Base-by-base conservation (phyloP, 2,113 vertebrate species). In the Microtus montanus region DNA sequence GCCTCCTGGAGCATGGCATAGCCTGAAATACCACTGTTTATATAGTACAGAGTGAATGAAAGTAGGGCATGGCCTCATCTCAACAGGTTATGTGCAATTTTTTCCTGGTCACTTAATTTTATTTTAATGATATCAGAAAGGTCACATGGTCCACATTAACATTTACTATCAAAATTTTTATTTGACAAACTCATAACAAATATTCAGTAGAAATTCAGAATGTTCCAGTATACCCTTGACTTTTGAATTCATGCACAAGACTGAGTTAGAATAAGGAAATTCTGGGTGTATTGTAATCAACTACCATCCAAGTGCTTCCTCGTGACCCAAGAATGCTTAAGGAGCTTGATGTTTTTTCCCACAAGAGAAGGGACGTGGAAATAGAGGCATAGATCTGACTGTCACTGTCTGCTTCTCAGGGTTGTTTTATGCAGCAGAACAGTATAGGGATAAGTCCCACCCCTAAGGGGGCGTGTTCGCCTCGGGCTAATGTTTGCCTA, bases 111-210 rank as follows among this genome's bases (percentile, higher is more conserved):
- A 17, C 12, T 87, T 88, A 61, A 71, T 90, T 92, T 92, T 61
- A n/a, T 84, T 89, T 85, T 54, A 86, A 54, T 86, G n/a, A 71
- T 92, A 71, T 71, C 12, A 71, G 12, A 54, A 28, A 49, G 35
- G 7, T 71, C 35, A 77, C 12, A 41, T 75, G 15, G 38, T 66
- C 4, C 87, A 28, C 33, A 33, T 20, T 89, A 86, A 89, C n/a
- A 86, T 94, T 94, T 66, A 35, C 4, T 78, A 30, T 89, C 38
- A 86, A 89, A 86, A 90, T 49, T 80, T 89, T 66, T 86, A 49
- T 89, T 64, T 92, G 38, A 38, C 28, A 79, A 47, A 79, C 47
- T 49, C 19, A 68, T 92, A 38, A 10, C 24, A 89, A 77, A 14
- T 85, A n/a, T 47, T 63, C 89, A 58, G 44, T 38, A 0, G 52